A percentile compares a stretch with the other conserved stretches of the same genome.
These are phyloP conservation scores for Mus spicilegus DNA, from an alignment of 2,113 vertebrate genomes.

Conservation along the genomic window DNA sequence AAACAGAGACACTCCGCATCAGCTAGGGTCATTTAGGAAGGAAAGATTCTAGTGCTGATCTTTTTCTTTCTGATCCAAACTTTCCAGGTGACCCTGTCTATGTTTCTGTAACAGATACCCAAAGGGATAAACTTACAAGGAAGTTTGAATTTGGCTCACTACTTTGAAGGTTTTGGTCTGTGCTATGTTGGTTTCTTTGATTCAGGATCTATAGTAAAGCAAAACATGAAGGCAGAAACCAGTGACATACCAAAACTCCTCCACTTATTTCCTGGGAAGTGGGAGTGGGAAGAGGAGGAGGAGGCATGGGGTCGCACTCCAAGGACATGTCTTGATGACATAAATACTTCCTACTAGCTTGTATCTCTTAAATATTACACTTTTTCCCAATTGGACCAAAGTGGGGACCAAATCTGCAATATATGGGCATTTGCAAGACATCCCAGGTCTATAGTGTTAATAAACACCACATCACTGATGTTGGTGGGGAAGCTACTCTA, in stretches of 20 bases:
- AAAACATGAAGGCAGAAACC: background rate
- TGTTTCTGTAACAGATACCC: too few species aligned
- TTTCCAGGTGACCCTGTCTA: background rate
- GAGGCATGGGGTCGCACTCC: fast-evolving
- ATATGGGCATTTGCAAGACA: background rate
- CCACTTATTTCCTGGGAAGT: background rate
- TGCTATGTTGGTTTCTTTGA: background rate
- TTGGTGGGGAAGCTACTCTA: background rate
- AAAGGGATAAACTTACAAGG: background rate
- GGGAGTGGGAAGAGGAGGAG: background rate
- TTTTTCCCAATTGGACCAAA: too few species aligned
- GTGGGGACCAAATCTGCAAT: too few species aligned
- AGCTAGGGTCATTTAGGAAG: too few species aligned
- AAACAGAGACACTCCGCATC: background rate
- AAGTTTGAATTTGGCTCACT: background rate
- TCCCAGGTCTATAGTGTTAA: background rate
- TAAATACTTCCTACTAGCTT: too few species aligned
- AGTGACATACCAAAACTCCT: background rate
- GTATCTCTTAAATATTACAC: background rate
- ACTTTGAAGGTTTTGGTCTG: background rate
- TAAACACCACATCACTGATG: background rate
- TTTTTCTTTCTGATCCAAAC: background rate
- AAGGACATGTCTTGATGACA: background rate
- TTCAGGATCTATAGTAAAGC: background rate
- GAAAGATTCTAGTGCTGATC: background rate